Evolutionary conservation across 92 coral and sea anemone genomes (phyloP).

Genomic region (Phenganax stokvisi): DNA sequence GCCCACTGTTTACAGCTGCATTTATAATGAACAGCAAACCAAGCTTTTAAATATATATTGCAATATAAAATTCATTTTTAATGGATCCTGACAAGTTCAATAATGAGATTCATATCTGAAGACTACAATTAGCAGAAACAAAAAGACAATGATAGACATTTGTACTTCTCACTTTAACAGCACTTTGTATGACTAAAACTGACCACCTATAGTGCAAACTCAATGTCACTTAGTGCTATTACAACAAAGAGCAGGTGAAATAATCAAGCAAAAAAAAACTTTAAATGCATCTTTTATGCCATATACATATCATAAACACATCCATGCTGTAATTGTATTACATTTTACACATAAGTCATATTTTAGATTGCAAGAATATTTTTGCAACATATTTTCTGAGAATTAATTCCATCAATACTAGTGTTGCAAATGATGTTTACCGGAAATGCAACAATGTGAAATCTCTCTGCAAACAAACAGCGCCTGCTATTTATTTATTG

Average conservation of each 20-base stretch:
- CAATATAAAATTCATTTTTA: neutral
- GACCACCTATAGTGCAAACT: neutral
- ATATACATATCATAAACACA: neutral
- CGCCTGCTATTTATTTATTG: neutral
- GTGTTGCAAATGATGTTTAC: conserved; percentile 12
- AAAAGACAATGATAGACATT: neutral
- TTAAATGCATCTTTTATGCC: neutral
- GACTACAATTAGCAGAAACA: neutral
- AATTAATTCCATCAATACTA: neutral
- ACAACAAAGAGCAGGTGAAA: conserved; percentile 1
- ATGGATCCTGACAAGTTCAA: neutral
- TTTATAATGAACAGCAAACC: no score
- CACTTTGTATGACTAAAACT: neutral
- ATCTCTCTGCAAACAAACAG: neutral
- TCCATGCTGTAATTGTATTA: neutral
- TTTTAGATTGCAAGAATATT: neutral
- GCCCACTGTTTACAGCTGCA: no score
- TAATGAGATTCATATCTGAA: neutral
- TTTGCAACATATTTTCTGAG: neutral
- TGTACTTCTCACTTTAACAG: neutral
- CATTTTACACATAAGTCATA: neutral
- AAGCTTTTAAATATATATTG: no score
- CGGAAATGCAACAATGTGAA: conserved; percentile 24
- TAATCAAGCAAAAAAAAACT: neutral
- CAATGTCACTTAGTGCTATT: neutral